These are phyloP conservation scores for Eulemur rufifrons DNA, from an alignment of 2,113 vertebrate genomes.

Conservation along the genomic window DNA sequence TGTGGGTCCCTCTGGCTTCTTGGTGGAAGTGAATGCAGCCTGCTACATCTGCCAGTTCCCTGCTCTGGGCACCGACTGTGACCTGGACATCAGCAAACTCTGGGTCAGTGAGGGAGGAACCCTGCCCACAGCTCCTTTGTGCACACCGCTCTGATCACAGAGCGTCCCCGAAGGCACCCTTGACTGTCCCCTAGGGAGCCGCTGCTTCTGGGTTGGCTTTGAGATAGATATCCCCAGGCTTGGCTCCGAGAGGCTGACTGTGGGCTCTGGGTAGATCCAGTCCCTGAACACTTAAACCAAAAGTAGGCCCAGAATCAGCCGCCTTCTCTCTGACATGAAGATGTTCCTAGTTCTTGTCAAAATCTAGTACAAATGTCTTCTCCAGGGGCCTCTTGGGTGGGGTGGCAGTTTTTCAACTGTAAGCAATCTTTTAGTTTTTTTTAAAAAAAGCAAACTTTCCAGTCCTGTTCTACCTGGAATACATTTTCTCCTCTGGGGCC, in stretches of 20 bases:
- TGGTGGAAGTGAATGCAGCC: neutral
- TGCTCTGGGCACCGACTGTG: neutral
- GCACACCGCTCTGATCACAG: neutral
- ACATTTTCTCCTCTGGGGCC: constrained; percentile 37
- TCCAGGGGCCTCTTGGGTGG: constrained; percentile 31
- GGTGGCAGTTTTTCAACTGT: constrained; percentile 57
- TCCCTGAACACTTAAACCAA: neutral
- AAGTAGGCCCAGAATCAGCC: neutral
- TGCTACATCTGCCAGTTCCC: rapidly evolving
- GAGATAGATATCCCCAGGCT: neutral
- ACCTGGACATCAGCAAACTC: rapidly evolving
- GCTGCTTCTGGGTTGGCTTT: neutral
- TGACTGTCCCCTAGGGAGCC: no score
- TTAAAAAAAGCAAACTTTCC: constrained; percentile 52
- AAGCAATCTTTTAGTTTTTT: constrained; percentile 58
- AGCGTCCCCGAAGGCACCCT: rapidly evolving
- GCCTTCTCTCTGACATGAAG: neutral
- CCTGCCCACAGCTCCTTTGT: neutral
- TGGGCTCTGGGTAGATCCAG: neutral
- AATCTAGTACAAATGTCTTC: constrained; percentile 17
- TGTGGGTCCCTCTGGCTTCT: neutral
- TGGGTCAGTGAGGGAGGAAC: neutral
- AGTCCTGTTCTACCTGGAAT: constrained; percentile 70
- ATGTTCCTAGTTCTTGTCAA: neutral
- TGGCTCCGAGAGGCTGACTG: neutral